Base-by-base conservation (phyloP, 2,797 vertebrate genomes). In the Bothrops alternatus region DNA sequence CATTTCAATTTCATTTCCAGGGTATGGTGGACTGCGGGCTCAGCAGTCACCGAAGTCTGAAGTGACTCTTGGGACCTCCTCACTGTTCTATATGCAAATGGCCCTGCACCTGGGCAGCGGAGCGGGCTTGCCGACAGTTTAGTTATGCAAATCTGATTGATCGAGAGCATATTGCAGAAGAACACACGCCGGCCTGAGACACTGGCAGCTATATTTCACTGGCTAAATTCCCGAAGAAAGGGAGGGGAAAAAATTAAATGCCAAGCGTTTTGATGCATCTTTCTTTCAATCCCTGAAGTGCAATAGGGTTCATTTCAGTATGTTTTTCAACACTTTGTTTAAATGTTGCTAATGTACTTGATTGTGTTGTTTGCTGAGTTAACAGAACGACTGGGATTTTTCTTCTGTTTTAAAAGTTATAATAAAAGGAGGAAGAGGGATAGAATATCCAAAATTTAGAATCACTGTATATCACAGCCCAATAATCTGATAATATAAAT, bases 91-190 rank as follows among this genome's bases (percentile, higher is more conserved):
- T 99, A 99, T 99, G 99, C 99, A 99, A 99, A 99, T 99, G 98
- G 97, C 97, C 98, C 98, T 98, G 98, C 99, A 99, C 99, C 99
- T 99, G 99, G 99, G 98, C 99, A 99, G 98, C 98, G 95, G 98
- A 99, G 99, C 99, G 98, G 98, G 98, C 98, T 98, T 98, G 98
- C 98, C 98, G 98, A 99, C 98, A 99, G 99, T 98, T 99, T 99
- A 99, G 99, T 99, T 99, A 99, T 99, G 99, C 99, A 99, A 99
- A 99, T 99, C 99, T 99, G 99, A 99, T 99, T 98, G 99, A 99
- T 99, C 98, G 98, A 98, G 98, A 99, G 98, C 99, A 98, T 99
- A 99, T 98, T 99, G 99, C 98, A 96, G 98, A 98, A 98, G 98
- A 97, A 97, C 97, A 97, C 97, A 97, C 96, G 96, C 97, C 96